Conservation (phyloP, 2,888 invertebrate species). For the Plagodis pulveraria region DNA sequence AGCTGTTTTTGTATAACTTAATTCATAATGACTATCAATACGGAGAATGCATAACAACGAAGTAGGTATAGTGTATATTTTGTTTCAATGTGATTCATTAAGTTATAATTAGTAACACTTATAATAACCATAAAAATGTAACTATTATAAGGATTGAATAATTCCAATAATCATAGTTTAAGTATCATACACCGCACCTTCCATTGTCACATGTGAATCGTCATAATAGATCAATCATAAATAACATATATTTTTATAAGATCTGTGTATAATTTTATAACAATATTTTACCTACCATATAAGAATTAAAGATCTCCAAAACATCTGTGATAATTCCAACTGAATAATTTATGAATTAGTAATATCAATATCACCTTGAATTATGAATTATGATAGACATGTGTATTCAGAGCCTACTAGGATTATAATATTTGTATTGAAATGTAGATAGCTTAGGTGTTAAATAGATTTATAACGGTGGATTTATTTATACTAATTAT, state of each 20-base stretch:
- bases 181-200: slow-evolving; percentile 27
- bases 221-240: slow-evolving; percentile 55
- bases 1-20: too few species aligned
- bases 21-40: too few species aligned
- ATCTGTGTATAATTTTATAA: slow-evolving; percentile 52
- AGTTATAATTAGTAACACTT: background rate
- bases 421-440: slow-evolving; percentile 36
- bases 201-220: slow-evolving; percentile 38
- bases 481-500: slow-evolving; percentile 16
- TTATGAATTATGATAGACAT: slow-evolving; percentile 28
- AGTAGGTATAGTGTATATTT: too few species aligned
- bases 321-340: slow-evolving; percentile 83
- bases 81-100: background rate
- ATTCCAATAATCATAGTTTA: slow-evolving; percentile 18
- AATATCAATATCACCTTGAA: slow-evolving; percentile 44
- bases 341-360: slow-evolving; percentile 79
- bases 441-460: slow-evolving; percentile 27
- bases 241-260: slow-evolving; percentile 49
- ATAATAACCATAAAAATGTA: too few species aligned
- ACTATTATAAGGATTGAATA: slow-evolving; percentile 1
- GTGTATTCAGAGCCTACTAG: slow-evolving; percentile 33
- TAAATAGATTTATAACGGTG: slow-evolving; percentile 9
- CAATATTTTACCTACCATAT: slow-evolving; percentile 73
- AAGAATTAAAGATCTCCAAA: slow-evolving; percentile 82
- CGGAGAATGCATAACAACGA: too few species aligned